phyloP scores from a whole-genome alignment of 2,113 vertebrate genomes.

The Callopanchax toddi region DNA sequence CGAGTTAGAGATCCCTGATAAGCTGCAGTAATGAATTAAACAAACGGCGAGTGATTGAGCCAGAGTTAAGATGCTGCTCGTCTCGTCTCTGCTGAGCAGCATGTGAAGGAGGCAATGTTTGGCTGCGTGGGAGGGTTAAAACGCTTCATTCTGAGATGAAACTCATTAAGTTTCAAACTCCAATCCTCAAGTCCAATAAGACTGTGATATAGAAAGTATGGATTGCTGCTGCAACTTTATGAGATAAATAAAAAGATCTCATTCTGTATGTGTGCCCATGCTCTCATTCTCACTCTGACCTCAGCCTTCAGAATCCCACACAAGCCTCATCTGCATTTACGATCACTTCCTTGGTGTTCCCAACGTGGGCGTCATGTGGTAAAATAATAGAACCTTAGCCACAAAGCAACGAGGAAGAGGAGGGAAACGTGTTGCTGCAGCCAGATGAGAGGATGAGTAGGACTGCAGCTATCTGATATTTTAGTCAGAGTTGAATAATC shows the following conservation, averaged over 20 bases:
- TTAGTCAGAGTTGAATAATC: no score
- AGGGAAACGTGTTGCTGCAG: no score
- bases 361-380: conserved; percentile 53
- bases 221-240: conserved; percentile 52
- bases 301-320: conserved; percentile 38
- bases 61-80: conserved; percentile 2
- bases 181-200: conserved; percentile 66
- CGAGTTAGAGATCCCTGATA: neutral
- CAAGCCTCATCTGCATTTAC: conserved; percentile 60
- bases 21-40: conserved; percentile 19
- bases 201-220: conserved; percentile 68
- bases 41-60: conserved; percentile 1
- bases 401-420: no score
- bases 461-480: no score
- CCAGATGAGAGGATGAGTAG: no score
- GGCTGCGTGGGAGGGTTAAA: conserved; percentile 53
- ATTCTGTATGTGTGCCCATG: conserved; percentile 24
- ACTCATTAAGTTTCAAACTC: conserved; percentile 72
- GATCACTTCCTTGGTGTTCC: conserved; percentile 47
- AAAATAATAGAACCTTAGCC: conserved; percentile 56
- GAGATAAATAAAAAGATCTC: conserved; percentile 57
- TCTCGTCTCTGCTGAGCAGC: neutral
- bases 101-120: conserved; percentile 42
- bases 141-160: conserved; percentile 56
- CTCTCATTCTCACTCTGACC: conserved; percentile 24